Evolutionary conservation across 2,113 vertebrate species (phyloP).

Genomic region (Bettongia penicillata): DNA sequence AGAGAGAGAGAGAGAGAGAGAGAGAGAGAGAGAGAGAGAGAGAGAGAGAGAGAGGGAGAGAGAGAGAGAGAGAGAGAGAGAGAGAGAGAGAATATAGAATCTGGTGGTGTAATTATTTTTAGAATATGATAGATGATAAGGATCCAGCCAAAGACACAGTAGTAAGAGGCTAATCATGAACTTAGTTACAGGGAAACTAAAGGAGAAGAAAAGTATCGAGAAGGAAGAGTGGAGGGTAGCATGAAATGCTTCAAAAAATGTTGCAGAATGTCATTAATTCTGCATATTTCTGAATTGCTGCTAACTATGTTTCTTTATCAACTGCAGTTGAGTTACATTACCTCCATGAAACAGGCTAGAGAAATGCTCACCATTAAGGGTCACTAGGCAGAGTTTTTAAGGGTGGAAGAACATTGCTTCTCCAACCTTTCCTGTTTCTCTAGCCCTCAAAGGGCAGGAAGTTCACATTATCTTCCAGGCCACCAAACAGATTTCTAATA

Average conservation of each 20-base stretch:
- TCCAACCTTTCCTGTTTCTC: neutral
- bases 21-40: neutral
- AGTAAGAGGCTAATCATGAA: neutral
- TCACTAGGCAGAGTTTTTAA: neutral
- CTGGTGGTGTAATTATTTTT: neutral
- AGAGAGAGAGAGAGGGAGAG: neutral
- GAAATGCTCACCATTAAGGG: neutral
- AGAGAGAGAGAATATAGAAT: neutral
- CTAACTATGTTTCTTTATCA: neutral
- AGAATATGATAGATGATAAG: neutral
- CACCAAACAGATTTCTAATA: neutral
- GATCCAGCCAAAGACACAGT: neutral
- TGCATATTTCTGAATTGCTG: neutral
- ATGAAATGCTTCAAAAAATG: neutral
- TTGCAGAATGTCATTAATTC: neutral
- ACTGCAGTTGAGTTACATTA: neutral
- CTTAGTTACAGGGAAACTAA: neutral
- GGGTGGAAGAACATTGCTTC: neutral
- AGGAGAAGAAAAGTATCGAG: neutral
- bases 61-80: neutral
- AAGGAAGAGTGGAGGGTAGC: neutral
- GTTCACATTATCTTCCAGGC: neutral
- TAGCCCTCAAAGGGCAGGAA: neutral
- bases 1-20: too few species aligned
- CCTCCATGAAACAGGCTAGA: neutral